Evolutionary conservation across 2,888 invertebrate genomes (phyloP), one percentile per base, ranked within the genome.

Genomic region (Leptinotarsa tumamoca): DNA sequence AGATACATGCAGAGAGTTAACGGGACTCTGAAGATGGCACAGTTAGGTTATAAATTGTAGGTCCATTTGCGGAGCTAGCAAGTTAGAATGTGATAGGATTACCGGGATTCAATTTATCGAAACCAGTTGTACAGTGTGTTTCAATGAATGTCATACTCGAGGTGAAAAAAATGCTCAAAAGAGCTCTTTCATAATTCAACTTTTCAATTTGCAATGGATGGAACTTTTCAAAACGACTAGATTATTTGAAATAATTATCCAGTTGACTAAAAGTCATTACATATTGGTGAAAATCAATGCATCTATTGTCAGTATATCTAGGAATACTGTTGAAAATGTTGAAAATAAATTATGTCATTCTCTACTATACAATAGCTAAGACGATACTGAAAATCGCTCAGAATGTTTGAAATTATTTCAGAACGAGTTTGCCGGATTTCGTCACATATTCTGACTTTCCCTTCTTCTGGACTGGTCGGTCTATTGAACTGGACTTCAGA

Each of bases 11-110:
- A n/a, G 52, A 18, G 52, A 69, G 10, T 43, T 73, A 73, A 73
- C 73, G 73, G 73, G 52, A 68, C 52, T 68, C 49, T 14, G 69
- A 54, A 73, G 73, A 73, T 73, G 73, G 68, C 68, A 73, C 73
- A 63, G 73, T 73, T 73, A 73, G 23, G 18, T 21, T 73, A 51
- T 73, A 68, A 73, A 61, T 73, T 68, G 73, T 73, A 43, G 61
- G 33, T 58, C 18, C 58, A 58, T 58, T 58, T 58, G n/a, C 58
- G 14, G 27, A 43, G 43, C 13, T 43, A 43, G 43, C 43, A 43
- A 43, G 43, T 10, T 17, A 27, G 27, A 63, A n/a, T n/a, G 13
- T 58, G 58, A 21, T 58, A 58, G 58, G 58, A 23, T 13, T 56
- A 56, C 56, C 15, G 4, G 58, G 17, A 23, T 14, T 23, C 4